Percentiles rank a stretch among this genome's conserved stretches.
These are phyloP conservation scores for Nomada goodeniana DNA, from an alignment of 2,888 invertebrate genomes.

Conservation along the genomic window DNA sequence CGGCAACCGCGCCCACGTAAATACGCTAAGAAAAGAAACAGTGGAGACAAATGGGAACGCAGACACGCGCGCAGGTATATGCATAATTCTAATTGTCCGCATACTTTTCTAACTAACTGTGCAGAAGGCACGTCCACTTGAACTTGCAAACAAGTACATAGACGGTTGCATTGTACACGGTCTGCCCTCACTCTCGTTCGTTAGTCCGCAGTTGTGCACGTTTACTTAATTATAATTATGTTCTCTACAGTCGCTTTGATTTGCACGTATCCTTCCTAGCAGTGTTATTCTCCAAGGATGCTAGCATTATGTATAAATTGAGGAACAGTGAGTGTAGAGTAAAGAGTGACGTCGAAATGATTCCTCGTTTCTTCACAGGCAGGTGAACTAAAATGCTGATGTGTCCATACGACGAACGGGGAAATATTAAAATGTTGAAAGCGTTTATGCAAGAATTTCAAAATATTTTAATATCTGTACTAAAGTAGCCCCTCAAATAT, in stretches of 20 bases:
- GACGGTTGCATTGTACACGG: conserved; percentile 16
- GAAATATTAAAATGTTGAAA: no score
- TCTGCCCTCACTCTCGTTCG: conserved; percentile 27
- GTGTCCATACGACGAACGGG: no score
- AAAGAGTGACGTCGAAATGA: no score
- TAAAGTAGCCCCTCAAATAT: no score
- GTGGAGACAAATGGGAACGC: conserved; percentile 9
- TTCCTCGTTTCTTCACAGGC: no score
- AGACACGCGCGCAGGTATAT: not conserved
- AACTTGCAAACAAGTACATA: conserved; percentile 41
- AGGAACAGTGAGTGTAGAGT: no score
- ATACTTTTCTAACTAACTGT: conserved; percentile 46
- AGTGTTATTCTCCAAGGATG: not conserved
- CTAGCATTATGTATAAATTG: no score
- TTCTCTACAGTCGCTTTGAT: conserved; percentile 27
- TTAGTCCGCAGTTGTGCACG: conserved; percentile 34
- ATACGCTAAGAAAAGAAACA: not conserved
- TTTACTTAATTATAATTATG: conserved; percentile 50
- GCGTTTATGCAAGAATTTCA: no score
- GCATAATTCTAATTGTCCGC: conserved; percentile 48
- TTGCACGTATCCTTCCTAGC: not conserved
- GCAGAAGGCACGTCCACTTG: conserved; percentile 42
- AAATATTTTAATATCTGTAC: no score
- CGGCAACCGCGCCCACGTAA: not conserved
- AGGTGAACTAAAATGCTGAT: no score